These are phyloP conservation scores for Manduca sexta DNA, from an alignment of 1,140 invertebrate genomes.

Conservation along the genomic window DNA sequence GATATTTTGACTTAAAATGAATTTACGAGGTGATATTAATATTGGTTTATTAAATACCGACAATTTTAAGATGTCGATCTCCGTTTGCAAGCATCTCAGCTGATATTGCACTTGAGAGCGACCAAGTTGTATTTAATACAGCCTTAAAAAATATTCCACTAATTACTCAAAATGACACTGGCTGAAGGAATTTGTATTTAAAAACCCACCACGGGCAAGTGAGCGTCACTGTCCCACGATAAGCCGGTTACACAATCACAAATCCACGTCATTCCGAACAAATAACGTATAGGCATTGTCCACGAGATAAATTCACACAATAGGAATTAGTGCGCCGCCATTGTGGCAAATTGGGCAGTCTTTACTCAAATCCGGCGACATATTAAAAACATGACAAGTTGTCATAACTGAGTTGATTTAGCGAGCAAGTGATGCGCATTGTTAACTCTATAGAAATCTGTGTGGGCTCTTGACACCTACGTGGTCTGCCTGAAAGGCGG, in stretches of 20 bases:
- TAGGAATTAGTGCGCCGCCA: constrained; percentile 56
- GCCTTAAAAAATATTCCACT: too few relatives aligned
- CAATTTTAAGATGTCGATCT: too few relatives aligned
- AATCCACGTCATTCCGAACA: constrained; percentile 56
- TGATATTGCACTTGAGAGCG: too few relatives aligned
- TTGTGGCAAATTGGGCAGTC: constrained; percentile 66
- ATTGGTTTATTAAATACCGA: too few relatives aligned
- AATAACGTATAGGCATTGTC: constrained; percentile 66
- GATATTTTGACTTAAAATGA: too few relatives aligned
- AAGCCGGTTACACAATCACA: constrained; percentile 27
- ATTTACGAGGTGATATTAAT: too few relatives aligned
- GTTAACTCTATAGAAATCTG: constrained; percentile 58
- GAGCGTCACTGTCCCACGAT: too few relatives aligned
- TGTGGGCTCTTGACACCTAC: constrained; percentile 64
- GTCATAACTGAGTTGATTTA: constrained; percentile 69
- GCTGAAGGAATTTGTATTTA: too few relatives aligned
- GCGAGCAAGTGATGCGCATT: constrained; percentile 63
- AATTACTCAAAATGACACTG: too few relatives aligned
- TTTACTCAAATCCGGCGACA: constrained; percentile 42
- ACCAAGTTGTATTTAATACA: too few relatives aligned
- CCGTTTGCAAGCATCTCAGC: too few relatives aligned
- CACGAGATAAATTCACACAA: constrained; percentile 59
- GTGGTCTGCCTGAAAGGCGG: constrained; percentile 41
- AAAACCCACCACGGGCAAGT: too few relatives aligned
- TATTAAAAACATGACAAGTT: constrained; percentile 70